Conservation (phyloP, 2,797 vertebrate genomes). For the Gambelia wislizenii region DNA sequence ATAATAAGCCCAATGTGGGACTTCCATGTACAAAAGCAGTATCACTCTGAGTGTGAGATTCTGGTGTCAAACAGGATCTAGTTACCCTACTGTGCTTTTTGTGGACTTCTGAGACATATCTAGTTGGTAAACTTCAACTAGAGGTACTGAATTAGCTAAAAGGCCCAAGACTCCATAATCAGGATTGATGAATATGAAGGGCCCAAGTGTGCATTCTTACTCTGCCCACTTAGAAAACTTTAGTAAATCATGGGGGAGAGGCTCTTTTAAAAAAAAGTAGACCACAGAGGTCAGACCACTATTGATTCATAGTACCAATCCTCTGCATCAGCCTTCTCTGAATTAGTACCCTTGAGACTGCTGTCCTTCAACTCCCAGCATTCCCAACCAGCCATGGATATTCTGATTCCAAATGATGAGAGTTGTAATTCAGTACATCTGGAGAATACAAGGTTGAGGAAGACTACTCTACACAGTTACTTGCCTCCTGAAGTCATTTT, state of each 20-base stretch:
- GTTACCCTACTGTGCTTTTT: not conserved
- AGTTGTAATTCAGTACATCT: not conserved
- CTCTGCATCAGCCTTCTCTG: not conserved
- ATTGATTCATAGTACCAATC: not conserved
- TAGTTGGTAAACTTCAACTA: not conserved
- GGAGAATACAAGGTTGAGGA: not conserved
- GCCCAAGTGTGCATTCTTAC: not conserved
- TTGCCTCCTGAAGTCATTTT: constrained; percentile 10
- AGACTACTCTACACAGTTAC: not conserved
- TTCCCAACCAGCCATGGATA: not conserved
- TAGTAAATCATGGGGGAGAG: not conserved
- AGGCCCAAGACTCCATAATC: not conserved
- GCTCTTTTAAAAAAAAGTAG: not conserved
- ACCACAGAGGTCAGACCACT: not conserved
- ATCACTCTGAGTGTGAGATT: not conserved
- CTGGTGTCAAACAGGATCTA: no score
- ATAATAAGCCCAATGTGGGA: not conserved
- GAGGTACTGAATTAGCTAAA: not conserved
- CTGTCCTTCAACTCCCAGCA: not conserved
- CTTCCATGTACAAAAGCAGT: not conserved
- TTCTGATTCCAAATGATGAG: not conserved
- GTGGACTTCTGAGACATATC: not conserved
- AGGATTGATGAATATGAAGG: not conserved
- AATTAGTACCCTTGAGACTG: not conserved
- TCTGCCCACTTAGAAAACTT: not conserved